Base-by-base conservation (phyloP, 2,888 invertebrate species). In the Ormyrus pomaceus region DNA sequence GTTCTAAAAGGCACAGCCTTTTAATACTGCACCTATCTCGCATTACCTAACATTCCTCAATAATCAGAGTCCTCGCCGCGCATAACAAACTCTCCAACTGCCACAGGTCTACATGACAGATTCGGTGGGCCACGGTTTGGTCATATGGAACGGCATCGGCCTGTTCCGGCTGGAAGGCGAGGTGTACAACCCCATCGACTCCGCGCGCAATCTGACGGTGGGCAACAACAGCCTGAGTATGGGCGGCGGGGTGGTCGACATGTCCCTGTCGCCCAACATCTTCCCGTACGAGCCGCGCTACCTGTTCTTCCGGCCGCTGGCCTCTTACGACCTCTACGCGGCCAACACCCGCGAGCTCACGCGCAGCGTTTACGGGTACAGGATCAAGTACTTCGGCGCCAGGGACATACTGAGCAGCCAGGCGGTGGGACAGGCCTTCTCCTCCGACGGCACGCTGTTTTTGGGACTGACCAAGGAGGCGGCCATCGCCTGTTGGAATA, bases 231-330 rank as follows among this genome's bases (percentile, higher is more conserved):
- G 83, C 9, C 95, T 95, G 84, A 93, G 93, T 71, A 87, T 95
- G 61, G 93, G 94, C 92, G 95, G 95, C 83, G 95, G 95, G 0
- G 87, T 95, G 1, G 88, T 95, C 0, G 95, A 94, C 0, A 92
- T 95, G 92, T 93, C 94, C 0, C 84, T 95, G 9, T 93, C 94
- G 4, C 93, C 94, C 0, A 69, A 76, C 10, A 2, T 55, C 10
- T 74, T 64, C 62, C 62, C 68, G 0, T 56, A 79, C 55, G 68
- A 79, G 58, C 64, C 83, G 6, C 82, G 83, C 45, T 79, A 74
- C 6, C 83, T 88, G 1, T 83, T 85, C 73, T 86, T 85, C 71
- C 83, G 85, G 48, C 84, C 88, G 6, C 80, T 87, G 19, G 85
- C 87, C 0, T 88, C 87, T 0, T 83, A 73, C 59, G 84, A 85